Base-by-base conservation (phyloP, 2,888 invertebrate genomes). In the Eupithecia subfuscata region DNA sequence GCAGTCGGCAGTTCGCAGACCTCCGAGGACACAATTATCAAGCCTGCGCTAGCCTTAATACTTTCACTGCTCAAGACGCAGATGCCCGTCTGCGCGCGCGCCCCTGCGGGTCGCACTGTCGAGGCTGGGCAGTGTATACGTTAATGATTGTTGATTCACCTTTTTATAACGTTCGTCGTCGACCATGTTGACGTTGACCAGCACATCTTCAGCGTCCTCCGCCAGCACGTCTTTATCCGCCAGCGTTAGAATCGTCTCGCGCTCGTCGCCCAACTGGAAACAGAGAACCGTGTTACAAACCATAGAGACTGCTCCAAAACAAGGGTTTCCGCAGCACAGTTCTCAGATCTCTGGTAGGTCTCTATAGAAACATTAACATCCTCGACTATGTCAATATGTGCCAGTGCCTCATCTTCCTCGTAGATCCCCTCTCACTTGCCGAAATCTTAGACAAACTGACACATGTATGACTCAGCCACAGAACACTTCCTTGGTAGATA, bases 381-480 rank as follows among this genome's bases (percentile, higher is more conserved):
- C 99, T 99, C 0, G 99, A 99, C 91, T 99, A 99, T 91, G 99
- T 99, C 25, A 99, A 98, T 91, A 99, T 99, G 97, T 99, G 99
- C 86, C 98, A 99, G 93, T 99, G 99, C 90, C 96, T 99, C 75
- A 99, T 99, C 83, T 99, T 99, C 90, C 94, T 99, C 69, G 99
- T 99, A 89, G 99, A 99, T 92, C 98, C 99, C 0, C 93, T 97
- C 25, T 97, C 98, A 43, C 99, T 99, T 0, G 99, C 99, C 22
- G 97, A 98, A 91, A 97, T 99, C 78, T 95, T 99, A 12, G 98
- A 99, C 86, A 98, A 97, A 91, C 95, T 99, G 0, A 97, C 98
- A 37, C 96, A 97, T 88, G 83, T 99, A 99, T 89, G 99, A 99
- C 91, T 99, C 99, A 64, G 99, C 99, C 0, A 99, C 99, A 2